These are phyloP conservation scores for Drosophila nr. perissopoda DNA, from an alignment of 2,888 invertebrate species.

Conservation along the genomic window DNA sequence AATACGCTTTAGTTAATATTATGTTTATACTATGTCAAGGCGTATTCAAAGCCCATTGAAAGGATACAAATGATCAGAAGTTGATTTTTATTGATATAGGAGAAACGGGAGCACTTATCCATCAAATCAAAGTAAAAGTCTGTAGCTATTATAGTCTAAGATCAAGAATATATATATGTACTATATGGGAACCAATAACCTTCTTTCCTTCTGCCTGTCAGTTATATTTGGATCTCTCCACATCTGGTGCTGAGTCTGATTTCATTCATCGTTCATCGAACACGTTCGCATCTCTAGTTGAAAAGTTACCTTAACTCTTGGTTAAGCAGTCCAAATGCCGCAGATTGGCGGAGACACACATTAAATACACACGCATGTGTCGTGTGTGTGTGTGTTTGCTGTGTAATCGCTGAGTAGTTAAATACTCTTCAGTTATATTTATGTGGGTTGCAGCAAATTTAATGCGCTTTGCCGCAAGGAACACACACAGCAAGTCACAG, in stretches of 20 bases:
- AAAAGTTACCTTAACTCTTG: constrained; percentile 1
- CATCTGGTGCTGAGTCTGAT: background rate
- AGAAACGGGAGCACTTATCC: background rate
- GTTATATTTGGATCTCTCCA: background rate
- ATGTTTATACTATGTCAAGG: background rate
- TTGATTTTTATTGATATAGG: background rate
- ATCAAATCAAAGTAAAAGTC: background rate
- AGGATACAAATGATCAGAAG: background rate
- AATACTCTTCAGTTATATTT: constrained; percentile 53
- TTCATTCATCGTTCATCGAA: background rate
- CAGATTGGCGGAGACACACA: constrained; percentile 28
- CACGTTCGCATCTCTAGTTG: background rate
- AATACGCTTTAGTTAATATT: too few relatives aligned
- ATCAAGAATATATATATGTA: background rate
- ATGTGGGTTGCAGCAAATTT: constrained; percentile 52
- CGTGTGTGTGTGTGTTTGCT: background rate
- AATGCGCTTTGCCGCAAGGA: constrained; percentile 47
- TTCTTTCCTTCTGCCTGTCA: background rate
- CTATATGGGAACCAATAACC: background rate
- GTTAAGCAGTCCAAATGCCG: constrained; percentile 6
- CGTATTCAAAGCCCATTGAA: background rate
- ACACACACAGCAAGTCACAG: background rate
- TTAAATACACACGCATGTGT: background rate
- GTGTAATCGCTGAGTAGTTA: constrained; percentile 50
- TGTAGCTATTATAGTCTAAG: background rate